A percentile compares a stretch with the other conserved stretches of the same genome.
These are phyloP conservation scores for Phengaris arion DNA, from an alignment of 2,888 invertebrate genomes.

Conservation along the genomic window DNA sequence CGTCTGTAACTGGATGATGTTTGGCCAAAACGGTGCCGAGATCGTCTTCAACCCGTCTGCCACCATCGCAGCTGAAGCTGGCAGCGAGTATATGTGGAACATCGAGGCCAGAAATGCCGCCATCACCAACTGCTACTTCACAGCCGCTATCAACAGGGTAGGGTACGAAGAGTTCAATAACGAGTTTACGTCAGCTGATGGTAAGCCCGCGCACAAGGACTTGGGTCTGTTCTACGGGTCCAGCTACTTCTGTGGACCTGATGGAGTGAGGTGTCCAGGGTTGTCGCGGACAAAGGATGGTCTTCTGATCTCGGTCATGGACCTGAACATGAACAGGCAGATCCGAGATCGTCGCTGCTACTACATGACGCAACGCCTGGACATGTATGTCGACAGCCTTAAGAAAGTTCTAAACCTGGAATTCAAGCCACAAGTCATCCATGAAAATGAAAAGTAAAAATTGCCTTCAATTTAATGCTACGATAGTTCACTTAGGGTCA, in stretches of 20 bases:
- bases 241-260: constrained; percentile 95
- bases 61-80: constrained; percentile 86
- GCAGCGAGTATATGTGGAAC: constrained; percentile 95
- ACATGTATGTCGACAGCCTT: constrained; percentile 91
- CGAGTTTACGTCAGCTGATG: constrained; percentile 77
- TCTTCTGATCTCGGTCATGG: constrained; percentile 93
- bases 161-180: constrained; percentile 91
- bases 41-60: constrained; percentile 99
- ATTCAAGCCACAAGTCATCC: constrained; percentile 88
- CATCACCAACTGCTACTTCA: constrained; percentile 97
- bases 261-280: constrained; percentile 94
- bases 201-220: constrained; percentile 90
- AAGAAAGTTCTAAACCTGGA: constrained; percentile 84
- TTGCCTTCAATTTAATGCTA: no score
- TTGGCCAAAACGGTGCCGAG: constrained; percentile 97
- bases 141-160: constrained; percentile 96
- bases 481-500: no score
- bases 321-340: constrained; percentile 96
- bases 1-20: constrained; percentile 99
- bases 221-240: constrained; percentile 97
- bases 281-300: constrained; percentile 90
- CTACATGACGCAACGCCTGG: constrained; percentile 96
- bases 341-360: constrained; percentile 96
- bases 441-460: constrained; percentile 59
- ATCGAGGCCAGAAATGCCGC: constrained; percentile 98